phyloP scores from a whole-genome alignment of 2,888 invertebrate genomes.

The Stenichneumon culpator region DNA sequence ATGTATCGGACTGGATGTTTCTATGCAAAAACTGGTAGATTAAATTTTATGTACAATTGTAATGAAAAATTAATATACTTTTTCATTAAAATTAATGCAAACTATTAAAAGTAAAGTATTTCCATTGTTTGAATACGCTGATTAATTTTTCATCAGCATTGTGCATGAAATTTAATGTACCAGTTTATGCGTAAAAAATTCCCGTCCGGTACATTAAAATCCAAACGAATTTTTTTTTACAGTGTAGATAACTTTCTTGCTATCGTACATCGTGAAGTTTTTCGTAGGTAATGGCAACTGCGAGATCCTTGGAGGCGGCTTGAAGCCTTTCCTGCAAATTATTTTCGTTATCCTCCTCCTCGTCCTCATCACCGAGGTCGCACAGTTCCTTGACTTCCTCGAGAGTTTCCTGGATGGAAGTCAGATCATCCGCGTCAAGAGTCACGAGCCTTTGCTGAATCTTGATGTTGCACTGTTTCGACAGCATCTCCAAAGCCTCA shows the following conservation, averaged over 20 bases:
- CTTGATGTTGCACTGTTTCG: conserved; percentile 92
- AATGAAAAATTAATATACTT: no score
- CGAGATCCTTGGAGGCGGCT: conserved; percentile 88
- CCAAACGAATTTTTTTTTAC: conserved; percentile 19
- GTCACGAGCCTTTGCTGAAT: conserved; percentile 89
- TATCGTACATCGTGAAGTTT: conserved; percentile 85
- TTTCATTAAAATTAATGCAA: no score
- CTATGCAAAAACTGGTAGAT: no score
- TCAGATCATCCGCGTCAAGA: conserved; percentile 87
- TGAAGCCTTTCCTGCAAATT: conserved; percentile 87
- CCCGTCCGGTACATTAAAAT: no score
- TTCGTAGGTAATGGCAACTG: conserved; percentile 88
- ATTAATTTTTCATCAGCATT: no score
- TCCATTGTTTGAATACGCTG: no score
- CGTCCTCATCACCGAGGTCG: conserved; percentile 90
- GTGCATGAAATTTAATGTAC: no score
- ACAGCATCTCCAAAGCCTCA: conserved; percentile 96
- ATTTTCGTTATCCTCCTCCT: conserved; percentile 86
- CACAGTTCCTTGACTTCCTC: conserved; percentile 93
- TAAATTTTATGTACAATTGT: no score
- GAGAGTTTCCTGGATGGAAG: conserved; percentile 91
- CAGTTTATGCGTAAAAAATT: no score
- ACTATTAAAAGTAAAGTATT: no score
- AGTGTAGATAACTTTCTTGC: conserved; percentile 15
- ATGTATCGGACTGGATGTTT: neutral